Conservation (phyloP, 2,888 invertebrate species). For the Biston stratarius region DNA sequence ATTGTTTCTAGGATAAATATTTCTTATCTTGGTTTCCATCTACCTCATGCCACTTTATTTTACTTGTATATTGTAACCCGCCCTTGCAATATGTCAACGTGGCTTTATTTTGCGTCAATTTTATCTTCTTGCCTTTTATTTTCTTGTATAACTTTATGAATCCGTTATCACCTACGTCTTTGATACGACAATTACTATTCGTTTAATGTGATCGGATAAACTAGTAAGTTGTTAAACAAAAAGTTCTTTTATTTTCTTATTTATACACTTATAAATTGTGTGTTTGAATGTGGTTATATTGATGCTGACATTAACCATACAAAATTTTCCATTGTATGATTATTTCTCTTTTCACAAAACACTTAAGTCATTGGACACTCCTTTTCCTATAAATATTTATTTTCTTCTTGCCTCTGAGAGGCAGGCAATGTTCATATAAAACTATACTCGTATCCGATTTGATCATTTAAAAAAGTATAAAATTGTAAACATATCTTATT, state of each 20-base stretch:
- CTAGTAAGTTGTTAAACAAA: not conserved
- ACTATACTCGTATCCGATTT: too few species aligned
- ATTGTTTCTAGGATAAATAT: constrained; percentile 59
- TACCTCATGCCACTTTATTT: constrained; percentile 57
- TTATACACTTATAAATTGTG: too few species aligned
- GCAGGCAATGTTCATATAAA: too few species aligned
- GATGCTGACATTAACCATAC: too few species aligned
- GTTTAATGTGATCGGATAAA: constrained; percentile 1
- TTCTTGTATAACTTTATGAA: constrained; percentile 59
- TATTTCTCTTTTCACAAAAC: too few species aligned
- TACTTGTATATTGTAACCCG: constrained; percentile 55
- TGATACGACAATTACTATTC: not conserved
- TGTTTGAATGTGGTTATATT: too few species aligned
- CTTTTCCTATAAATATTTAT: too few species aligned
- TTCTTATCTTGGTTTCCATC: constrained; percentile 58
- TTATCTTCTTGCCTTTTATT: constrained; percentile 54
- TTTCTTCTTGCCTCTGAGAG: too few species aligned
- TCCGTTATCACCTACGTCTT: constrained; percentile 31
- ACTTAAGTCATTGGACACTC: too few species aligned
- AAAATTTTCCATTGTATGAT: too few species aligned
- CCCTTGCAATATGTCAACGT: constrained; percentile 59
- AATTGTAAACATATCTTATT: too few species aligned
- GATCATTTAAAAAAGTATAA: too few species aligned
- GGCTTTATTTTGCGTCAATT: constrained; percentile 56
- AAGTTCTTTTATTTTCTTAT: not conserved